Evolutionary conservation across 2,888 invertebrate species (phyloP), one percentile per base, ranked within the genome.

Genomic region (Archaeoteleia sp.): DNA sequence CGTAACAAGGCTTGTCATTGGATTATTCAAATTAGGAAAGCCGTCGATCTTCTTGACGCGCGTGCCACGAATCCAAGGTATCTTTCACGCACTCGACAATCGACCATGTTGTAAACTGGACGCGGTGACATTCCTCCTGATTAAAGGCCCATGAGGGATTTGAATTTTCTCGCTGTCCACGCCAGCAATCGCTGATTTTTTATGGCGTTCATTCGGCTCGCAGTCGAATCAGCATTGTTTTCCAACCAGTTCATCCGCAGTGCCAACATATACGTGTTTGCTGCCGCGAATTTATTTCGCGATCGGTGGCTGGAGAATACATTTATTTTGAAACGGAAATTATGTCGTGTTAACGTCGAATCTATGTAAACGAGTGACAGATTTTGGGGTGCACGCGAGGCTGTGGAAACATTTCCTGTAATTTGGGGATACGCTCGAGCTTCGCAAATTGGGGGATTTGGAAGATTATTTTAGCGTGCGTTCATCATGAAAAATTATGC

Each of bases 261-360:
- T 49, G 65, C 43, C 57, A 57, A 57, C 57, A 40, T 57, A 20
- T 27, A 39, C 51, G 46, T 57, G 46, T 65, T 65, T 51, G 20
- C 5, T 20, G 57, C 42, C 14, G 65, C 12, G 45, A 65, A 65
- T 65, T 65, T 57, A 65, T 65, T 65, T 46, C 8, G 15, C 51
- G 51, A 65, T 65, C 65, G 51, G 57, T 57, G 51, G 23, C 46
- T 34, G 46, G 34, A 35, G 51, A 63, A 63, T 40, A 43, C 63
- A 63, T 63, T 62, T 55, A 55, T 55, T 63, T 55, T 49, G 43
- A 49, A 63, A 63, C 55, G 55, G 49, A 63, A 63, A 55, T 63
- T 55, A 63, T 55, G 55, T 49, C 39, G 49, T 49, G 63, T 63
- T 63, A 63, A 55, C 63, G 63, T 49, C 49, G 55, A 55, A 49